Evolutionary conservation across 2,797 vertebrate genomes (phyloP), one percentile per base, ranked within the genome.

Genomic region (Todus mexicanus): DNA sequence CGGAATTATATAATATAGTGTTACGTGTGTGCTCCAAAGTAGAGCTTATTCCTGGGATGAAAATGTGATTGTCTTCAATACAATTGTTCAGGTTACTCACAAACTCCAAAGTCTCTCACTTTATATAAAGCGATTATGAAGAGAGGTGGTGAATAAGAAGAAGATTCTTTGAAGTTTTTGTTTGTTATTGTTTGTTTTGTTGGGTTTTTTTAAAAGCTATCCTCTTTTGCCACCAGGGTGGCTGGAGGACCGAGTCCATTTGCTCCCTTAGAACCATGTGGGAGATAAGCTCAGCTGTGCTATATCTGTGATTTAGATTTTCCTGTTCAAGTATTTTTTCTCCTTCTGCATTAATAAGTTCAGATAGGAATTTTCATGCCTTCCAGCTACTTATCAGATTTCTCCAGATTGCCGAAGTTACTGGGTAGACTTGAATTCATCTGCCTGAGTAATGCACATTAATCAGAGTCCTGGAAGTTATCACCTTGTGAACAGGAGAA

Each of bases 201-300:
- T 37, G 31, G 51, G 29, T 23, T 19, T 12, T 40, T 54, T 23
- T 38, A 23, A 3, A 2, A 35, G 0, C 26, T 51, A 2, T 63
- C 26, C 12, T 73, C 6, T 37, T 35, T 11, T 76, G 25, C 71
- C 27, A 21, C 45, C 33, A 38, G 40, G 7, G 18, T 35, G 68
- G 7, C 61, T 70, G n/a, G 33, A 53, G 47, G 15, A 31, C 12
- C 0, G 1, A 1, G 2, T 31, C 37, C 6, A 0, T 26, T 72
- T 38, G 27, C 10, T 80, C 20, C 23, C 59, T 82, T 33, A 6
- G 27, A 87, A 33, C 7, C 19, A 10, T 10, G 19, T 25, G 40
- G 50, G 15, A 65, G 50, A 40, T 29, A 38, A 87, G 10, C 23
- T 90, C 48, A 38, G 43, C 74, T 31, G 5, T 57, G n/a, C 2